phyloP scores from a whole-genome alignment of 2,113 vertebrate species.

The Macquaria australasica region DNA sequence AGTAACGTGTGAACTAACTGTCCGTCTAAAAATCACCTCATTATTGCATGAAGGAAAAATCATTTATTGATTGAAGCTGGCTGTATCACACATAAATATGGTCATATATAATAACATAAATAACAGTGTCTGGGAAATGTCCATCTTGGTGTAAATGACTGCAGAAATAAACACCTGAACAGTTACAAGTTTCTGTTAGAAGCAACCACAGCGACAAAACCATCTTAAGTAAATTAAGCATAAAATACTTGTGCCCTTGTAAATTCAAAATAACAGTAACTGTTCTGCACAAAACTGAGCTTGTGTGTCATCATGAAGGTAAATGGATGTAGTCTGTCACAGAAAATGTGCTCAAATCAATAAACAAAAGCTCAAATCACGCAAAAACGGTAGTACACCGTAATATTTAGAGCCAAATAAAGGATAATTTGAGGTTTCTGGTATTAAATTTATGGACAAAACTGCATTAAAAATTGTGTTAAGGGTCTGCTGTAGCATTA shows the following conservation, averaged over 20 bases:
- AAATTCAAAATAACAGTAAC: background rate
- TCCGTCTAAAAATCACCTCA: background rate
- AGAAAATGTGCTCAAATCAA: no score
- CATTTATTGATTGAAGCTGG: background rate
- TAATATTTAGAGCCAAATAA: background rate
- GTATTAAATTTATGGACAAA: constrained; percentile 1
- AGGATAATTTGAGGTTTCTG: background rate
- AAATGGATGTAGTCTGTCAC: no score
- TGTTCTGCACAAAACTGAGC: background rate
- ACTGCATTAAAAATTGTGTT: background rate
- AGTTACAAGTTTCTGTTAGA: background rate
- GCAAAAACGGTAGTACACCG: no score
- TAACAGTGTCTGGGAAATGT: background rate
- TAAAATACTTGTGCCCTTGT: background rate
- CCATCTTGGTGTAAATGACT: background rate
- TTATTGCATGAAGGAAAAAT: background rate
- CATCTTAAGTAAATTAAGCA: background rate
- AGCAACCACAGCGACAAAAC: background rate
- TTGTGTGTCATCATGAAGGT: no score
- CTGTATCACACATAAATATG: background rate
- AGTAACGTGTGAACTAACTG: background rate
- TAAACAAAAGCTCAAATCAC: no score
- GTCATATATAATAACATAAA: background rate
- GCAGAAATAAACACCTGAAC: background rate
- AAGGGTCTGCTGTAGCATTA: background rate